Base-by-base conservation (phyloP, 2,888 invertebrate genomes). In the Chymomyza amoena region DNA sequence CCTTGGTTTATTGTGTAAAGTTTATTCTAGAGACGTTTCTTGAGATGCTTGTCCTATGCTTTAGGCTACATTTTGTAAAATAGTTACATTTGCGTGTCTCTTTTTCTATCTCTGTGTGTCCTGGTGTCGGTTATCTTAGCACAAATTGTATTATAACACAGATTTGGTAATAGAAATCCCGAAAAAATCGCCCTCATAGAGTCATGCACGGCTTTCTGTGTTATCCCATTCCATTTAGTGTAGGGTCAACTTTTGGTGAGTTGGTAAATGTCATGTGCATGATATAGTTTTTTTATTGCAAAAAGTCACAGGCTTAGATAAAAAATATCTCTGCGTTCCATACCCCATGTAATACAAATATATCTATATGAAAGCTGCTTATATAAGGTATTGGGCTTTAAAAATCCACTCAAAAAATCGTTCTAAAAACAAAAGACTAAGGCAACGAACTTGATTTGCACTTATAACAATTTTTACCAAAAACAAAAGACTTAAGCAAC, bases 221-320 rank as follows among this genome's bases (percentile, higher is more conserved):
- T 61, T 61, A 36, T 61, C 4, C 59, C 54, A 56, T 39, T n/a
- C 59, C 54, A 56, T 25, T 4, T 25, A 25, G 25, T 4, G 4
- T 25, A 25, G 25, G 25, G 66, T 91, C 93, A 54, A 93, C 92
- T 84, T 93, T 93, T 71, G 93, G 93, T 60, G 92, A 92, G 78
- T 92, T 93, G 65, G 92, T 92, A 36, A 92, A 93, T 75, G 91
- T 93, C 61, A 92, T 93, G 89, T 96, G 96, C 91, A 94, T 95
- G 81, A 94, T 95, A 74, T 97, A n/a, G 97, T 92, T 93, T 95
- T 81, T 97, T 97, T 63, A 93, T 97, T 78, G 3, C 3, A 94
- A 93, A 80, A 36, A 94, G 97, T 71, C 93, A 93, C 75, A 97
- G 93, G 93, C 89, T 92, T 52, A 93, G 93, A 88, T 92, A 91